Evolutionary conservation across 2,797 vertebrate genomes (phyloP).

Genomic region (Paguma larvata): DNA sequence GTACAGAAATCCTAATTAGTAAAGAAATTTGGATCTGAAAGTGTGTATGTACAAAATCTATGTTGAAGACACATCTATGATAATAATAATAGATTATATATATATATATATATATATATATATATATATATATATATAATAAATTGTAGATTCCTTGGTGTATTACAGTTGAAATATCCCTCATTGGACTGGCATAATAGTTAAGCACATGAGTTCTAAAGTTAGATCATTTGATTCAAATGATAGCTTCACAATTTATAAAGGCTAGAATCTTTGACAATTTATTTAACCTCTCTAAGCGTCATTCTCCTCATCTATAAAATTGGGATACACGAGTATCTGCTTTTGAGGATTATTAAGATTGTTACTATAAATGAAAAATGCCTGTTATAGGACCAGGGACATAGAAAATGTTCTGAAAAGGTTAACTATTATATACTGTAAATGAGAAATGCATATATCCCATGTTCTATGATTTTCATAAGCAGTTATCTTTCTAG

Average conservation of each 20-base stretch:
- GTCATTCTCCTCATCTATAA: not conserved
- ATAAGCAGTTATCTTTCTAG: constrained; percentile 39
- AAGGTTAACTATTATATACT: constrained; percentile 44
- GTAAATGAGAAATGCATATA: constrained; percentile 30
- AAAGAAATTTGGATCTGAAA: not conserved
- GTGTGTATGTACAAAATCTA: not conserved
- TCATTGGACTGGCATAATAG: not conserved
- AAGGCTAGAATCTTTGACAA: not conserved
- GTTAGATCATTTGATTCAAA: not conserved
- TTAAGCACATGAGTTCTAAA: not conserved
- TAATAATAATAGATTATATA: too few species aligned
- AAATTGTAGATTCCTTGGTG: not conserved
- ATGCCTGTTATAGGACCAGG: not conserved
- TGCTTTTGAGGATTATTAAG: not conserved
- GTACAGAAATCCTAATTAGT: not conserved
- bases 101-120: too few species aligned
- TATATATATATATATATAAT: not conserved
- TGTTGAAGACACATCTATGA: not conserved
- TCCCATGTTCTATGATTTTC: not conserved
- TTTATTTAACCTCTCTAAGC: not conserved
- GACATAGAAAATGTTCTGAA: not conserved
- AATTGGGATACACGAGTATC: not conserved
- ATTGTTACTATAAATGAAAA: not conserved
- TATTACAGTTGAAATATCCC: not conserved
- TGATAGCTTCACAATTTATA: not conserved